Evolutionary conservation across 2,888 invertebrate genomes (phyloP).

Genomic region (Meteorus cinctellus): DNA sequence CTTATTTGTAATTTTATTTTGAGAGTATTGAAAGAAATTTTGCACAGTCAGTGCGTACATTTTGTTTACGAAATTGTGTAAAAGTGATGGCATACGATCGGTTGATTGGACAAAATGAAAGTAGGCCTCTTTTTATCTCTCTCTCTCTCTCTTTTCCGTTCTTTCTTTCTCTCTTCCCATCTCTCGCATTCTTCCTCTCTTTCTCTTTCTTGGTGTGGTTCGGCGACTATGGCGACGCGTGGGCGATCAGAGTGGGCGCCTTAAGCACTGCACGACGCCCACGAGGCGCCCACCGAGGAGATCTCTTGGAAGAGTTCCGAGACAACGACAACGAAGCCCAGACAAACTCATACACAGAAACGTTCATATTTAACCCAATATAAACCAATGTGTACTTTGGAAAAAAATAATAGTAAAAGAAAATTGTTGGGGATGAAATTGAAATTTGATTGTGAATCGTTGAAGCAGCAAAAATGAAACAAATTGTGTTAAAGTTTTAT

Average conservation of each 20-base stretch:
- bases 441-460: neutral
- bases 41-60: no score
- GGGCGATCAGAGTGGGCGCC: constrained; percentile 62
- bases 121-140: constrained; percentile 21
- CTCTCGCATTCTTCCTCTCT: neutral
- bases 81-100: no score
- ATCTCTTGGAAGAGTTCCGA: constrained; percentile 36
- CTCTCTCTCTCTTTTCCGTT: neutral
- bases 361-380: neutral
- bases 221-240: constrained; percentile 43
- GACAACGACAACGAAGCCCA: constrained; percentile 16
- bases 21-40: no score
- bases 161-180: neutral
- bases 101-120: constrained; percentile 28
- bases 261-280: constrained; percentile 57
- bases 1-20: no score
- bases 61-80: no score
- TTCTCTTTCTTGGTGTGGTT: neutral
- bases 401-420: neutral
- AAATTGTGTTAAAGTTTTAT: no score
- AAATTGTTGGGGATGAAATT: neutral
- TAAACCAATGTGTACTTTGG: neutral
- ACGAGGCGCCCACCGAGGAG: constrained; percentile 60
- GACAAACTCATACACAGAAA: constrained; percentile 12
- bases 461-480: no score